These are phyloP conservation scores for Paedocypris sp. DNA, from an alignment of 2,113 vertebrate species.

Conservation along the genomic window DNA sequence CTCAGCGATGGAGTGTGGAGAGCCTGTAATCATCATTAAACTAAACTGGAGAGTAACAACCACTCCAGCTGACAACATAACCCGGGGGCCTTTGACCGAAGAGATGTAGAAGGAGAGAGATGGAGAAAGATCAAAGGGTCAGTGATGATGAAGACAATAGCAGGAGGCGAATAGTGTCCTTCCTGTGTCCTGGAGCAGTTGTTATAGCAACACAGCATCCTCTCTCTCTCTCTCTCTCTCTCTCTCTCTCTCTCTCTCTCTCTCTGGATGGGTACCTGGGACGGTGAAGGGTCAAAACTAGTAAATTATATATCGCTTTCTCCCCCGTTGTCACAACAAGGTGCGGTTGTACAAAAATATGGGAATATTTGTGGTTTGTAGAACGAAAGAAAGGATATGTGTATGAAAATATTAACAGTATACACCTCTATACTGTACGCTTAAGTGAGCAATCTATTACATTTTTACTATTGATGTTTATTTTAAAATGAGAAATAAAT, in stretches of 20 bases:
- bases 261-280: too few species aligned
- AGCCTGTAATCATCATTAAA: constrained; percentile 10
- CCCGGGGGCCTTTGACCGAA: neutral
- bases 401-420: too few species aligned
- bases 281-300: neutral
- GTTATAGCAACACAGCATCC: constrained; percentile 2
- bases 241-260: too few species aligned
- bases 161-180: neutral
- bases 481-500: too few species aligned
- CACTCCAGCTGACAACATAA: too few species aligned
- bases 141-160: neutral
- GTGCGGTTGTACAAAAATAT: neutral
- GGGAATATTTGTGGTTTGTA: neutral
- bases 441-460: too few species aligned
- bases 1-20: neutral
- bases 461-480: too few species aligned
- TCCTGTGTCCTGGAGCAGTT: neutral
- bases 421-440: too few species aligned
- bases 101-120: neutral
- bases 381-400: too few species aligned
- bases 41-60: neutral
- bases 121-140: neutral
- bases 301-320: constrained; percentile 24
- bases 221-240: too few species aligned
- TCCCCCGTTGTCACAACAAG: neutral